phyloP scores from a whole-genome alignment of 2,888 invertebrate species.

The Cylindroiulus punctatus region DNA sequence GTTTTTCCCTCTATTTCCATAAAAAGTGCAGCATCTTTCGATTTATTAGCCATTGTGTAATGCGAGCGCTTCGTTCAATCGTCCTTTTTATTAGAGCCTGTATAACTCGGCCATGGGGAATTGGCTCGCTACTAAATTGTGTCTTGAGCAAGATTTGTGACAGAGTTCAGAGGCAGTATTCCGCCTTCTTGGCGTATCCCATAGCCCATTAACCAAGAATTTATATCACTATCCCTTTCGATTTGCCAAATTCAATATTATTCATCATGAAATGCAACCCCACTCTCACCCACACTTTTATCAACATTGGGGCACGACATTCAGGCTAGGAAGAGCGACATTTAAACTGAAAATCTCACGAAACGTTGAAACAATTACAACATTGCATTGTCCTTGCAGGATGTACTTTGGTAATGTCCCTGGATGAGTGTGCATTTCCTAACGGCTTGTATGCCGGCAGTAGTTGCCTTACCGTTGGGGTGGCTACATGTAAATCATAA shows the following conservation, averaged over 20 bases:
- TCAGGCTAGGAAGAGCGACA: background rate
- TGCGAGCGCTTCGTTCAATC: slow-evolving; percentile 27
- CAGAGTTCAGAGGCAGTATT: background rate
- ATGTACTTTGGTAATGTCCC: no score
- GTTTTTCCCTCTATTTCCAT: background rate
- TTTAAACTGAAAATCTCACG: no score
- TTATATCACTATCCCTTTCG: background rate
- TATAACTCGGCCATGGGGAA: slow-evolving; percentile 33
- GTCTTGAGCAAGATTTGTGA: slow-evolving; percentile 23
- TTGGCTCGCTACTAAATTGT: slow-evolving; percentile 23
- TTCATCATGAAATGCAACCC: background rate
- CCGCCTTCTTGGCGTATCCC: slow-evolving; percentile 4
- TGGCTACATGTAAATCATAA: no score
- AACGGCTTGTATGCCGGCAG: no score
- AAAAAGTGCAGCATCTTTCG: background rate
- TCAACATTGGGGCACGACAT: background rate
- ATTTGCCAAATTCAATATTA: slow-evolving; percentile 42
- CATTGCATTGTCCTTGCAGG: no score
- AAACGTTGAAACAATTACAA: no score
- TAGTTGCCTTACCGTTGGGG: no score
- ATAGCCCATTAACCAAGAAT: slow-evolving; percentile 8
- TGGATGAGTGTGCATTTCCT: no score
- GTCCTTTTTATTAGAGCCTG: slow-evolving; percentile 31
- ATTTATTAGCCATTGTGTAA: slow-evolving; percentile 29
- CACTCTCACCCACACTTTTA: background rate